phyloP scores from a whole-genome alignment of 2,888 invertebrate genomes.

The Epiblema foenella region DNA sequence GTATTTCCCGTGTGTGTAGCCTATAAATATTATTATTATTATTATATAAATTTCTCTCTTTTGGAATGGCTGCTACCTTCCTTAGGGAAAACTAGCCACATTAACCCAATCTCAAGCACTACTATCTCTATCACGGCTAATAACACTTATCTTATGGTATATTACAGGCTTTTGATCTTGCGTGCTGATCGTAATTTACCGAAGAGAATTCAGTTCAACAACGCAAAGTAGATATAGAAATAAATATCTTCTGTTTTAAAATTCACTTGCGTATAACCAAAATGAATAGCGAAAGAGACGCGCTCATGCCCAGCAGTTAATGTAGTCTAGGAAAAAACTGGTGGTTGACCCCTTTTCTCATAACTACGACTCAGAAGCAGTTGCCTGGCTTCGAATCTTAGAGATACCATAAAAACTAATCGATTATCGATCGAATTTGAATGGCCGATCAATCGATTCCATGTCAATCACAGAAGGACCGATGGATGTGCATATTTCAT shows the following conservation, averaged over 20 bases:
- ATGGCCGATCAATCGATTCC: not conserved
- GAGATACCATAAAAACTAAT: not conserved
- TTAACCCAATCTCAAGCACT: not conserved
- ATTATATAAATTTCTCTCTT: not conserved
- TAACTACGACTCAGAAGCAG: too few relatives aligned
- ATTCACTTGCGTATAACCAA: too few relatives aligned
- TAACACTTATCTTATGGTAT: not conserved
- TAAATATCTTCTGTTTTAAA: too few relatives aligned
- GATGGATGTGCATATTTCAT: not conserved
- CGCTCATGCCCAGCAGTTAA: too few relatives aligned
- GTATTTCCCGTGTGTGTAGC: too few relatives aligned
- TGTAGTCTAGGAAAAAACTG: too few relatives aligned
- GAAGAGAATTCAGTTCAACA: too few relatives aligned
- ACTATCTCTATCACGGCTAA: not conserved
- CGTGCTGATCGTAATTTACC: not conserved
- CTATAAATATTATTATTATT: too few relatives aligned
- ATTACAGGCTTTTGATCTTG: slow-evolving; percentile 9
- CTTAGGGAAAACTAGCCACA: slow-evolving; percentile 11
- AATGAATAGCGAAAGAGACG: too few relatives aligned
- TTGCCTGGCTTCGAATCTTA: not conserved
- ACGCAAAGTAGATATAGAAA: too few relatives aligned
- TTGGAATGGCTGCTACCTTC: slow-evolving; percentile 1
- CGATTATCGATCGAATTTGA: not conserved
- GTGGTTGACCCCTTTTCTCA: too few relatives aligned
- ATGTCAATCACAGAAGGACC: not conserved